phyloP scores from a whole-genome alignment of 2,888 invertebrate species.

The Pachycephus smyrnensis region DNA sequence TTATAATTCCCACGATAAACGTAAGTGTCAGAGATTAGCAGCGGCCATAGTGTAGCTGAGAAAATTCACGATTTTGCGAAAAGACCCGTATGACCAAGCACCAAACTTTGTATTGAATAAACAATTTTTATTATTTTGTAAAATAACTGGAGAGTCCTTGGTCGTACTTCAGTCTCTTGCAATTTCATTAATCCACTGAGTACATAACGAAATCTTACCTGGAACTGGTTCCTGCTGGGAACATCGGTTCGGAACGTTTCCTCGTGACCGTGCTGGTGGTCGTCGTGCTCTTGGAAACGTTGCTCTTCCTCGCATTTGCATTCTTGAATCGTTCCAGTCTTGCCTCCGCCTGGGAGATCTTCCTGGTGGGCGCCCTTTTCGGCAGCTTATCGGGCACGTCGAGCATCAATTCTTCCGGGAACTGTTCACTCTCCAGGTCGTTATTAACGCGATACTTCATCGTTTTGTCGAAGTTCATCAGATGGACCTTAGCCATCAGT shows the following conservation, averaged over 20 bases:
- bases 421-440: conserved; percentile 67
- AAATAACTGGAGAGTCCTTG: not conserved
- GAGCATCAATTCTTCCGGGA: conserved; percentile 58
- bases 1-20: not conserved
- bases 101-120: not conserved
- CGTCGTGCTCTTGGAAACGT: conserved; percentile 15
- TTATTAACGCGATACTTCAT: conserved; percentile 66
- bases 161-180: not conserved
- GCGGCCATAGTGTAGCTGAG: not conserved
- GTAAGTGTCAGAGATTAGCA: not conserved
- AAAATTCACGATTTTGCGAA: not conserved
- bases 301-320: conserved; percentile 48
- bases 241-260: conserved; percentile 48
- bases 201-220: conserved; percentile 40
- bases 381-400: conserved; percentile 59
- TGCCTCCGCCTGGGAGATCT: conserved; percentile 61
- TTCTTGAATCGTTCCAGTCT: conserved; percentile 52
- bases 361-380: conserved; percentile 59
- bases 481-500: conserved; percentile 49
- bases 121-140: not conserved
- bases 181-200: not conserved
- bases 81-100: not conserved
- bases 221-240: conserved; percentile 38
- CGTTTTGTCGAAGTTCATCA: conserved; percentile 62
- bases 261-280: conserved; percentile 36